A percentile compares a stretch with the other conserved stretches of the same genome.
These are phyloP conservation scores for Mythimna pallens DNA, from an alignment of 2,888 invertebrate species.

Conservation along the genomic window DNA sequence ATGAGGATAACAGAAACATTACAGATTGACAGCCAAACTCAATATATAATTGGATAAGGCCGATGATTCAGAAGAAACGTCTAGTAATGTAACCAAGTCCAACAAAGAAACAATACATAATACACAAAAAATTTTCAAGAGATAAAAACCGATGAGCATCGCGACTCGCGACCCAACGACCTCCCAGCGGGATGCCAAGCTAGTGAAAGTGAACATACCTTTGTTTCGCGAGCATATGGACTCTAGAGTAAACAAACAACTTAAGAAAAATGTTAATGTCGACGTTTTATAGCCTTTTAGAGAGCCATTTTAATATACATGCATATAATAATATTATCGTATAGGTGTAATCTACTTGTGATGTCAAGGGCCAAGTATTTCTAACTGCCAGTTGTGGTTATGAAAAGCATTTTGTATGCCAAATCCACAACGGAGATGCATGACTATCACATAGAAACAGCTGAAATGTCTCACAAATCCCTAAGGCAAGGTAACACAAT, in stretches of 20 bases:
- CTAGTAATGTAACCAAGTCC: constrained; percentile 26
- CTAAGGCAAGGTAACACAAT: not conserved
- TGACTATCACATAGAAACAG: not conserved
- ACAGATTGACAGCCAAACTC: not conserved
- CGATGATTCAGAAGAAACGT: not conserved
- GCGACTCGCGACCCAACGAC: constrained; percentile 56
- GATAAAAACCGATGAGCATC: constrained; percentile 52
- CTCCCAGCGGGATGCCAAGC: constrained; percentile 49
- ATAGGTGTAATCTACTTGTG: not conserved
- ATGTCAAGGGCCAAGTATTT: not conserved
- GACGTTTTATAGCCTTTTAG: constrained; percentile 7
- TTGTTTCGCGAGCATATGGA: constrained; percentile 46
- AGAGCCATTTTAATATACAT: not conserved
- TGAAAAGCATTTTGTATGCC: not conserved
- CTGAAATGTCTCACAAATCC: not conserved
- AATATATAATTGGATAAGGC: not conserved
- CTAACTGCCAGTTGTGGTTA: not conserved
- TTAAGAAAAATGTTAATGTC: constrained; percentile 5
- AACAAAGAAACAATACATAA: constrained; percentile 31
- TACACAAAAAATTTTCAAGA: constrained; percentile 30
- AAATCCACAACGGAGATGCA: not conserved
- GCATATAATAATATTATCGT: not conserved
- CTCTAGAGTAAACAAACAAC: constrained; percentile 42
- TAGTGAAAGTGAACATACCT: constrained; percentile 61
- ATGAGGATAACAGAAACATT: not conserved